Percentiles rank a stretch among this genome's conserved stretches.
These are phyloP conservation scores for Lamproptera curius DNA, from an alignment of 2,888 invertebrate species.

Conservation along the genomic window DNA sequence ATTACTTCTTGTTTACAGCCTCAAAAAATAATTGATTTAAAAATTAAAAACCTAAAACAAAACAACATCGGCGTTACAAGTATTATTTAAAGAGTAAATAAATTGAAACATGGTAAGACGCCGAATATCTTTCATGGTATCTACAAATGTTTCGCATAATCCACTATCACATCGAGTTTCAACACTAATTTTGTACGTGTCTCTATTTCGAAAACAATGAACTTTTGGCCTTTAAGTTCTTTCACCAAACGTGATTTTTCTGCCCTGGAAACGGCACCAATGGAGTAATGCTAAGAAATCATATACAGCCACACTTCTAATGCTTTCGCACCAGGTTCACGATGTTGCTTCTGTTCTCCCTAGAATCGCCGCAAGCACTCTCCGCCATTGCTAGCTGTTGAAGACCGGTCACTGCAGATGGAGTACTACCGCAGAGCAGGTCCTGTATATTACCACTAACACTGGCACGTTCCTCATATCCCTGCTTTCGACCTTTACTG, in stretches of 20 bases:
- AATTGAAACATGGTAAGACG: no score
- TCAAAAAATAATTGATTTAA: no score
- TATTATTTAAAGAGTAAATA: no score
- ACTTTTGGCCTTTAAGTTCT: conserved; percentile 11
- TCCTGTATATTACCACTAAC: conserved; percentile 97
- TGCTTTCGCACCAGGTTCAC: conserved; percentile 95
- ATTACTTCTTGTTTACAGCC: no score
- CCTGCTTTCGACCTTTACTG: conserved; percentile 92
- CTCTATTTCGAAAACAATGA: conserved; percentile 13
- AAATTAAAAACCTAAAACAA: no score
- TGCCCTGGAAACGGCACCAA: conserved; percentile 24
- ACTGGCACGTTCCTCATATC: conserved; percentile 93
- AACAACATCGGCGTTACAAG: no score
- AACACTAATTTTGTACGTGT: no score
- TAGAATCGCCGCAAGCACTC: conserved; percentile 68
- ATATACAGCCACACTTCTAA: conserved; percentile 93
- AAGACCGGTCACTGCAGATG: conserved; percentile 61
- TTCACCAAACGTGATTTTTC: conserved; percentile 16
- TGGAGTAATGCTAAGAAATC: conserved; percentile 59
- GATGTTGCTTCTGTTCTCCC: conserved; percentile 84
- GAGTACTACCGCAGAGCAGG: conserved; percentile 77
- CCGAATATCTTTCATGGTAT: no score
- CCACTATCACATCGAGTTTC: no score
- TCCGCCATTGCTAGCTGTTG: conserved; percentile 66
- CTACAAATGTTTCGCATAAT: no score